Evolutionary conservation across 2,888 invertebrate genomes (phyloP).

Genomic region (Tetropium fuscum): DNA sequence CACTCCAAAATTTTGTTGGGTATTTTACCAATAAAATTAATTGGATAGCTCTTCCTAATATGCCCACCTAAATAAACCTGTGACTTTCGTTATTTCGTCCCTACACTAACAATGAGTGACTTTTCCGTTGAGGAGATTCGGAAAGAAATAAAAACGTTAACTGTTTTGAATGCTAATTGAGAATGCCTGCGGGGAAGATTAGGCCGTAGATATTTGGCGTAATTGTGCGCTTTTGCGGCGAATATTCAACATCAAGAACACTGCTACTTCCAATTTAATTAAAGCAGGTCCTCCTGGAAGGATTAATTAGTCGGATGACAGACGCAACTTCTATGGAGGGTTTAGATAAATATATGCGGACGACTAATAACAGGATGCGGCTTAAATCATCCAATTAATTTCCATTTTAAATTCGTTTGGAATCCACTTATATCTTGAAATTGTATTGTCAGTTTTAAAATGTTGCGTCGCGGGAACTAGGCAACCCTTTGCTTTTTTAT

Average conservation of each 20-base stretch:
- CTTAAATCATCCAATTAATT: constrained; percentile 61
- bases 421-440: constrained; percentile 41
- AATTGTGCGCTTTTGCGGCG: constrained; percentile 49
- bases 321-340: constrained; percentile 56
- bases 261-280: constrained; percentile 63
- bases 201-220: constrained; percentile 16
- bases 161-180: neutral
- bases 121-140: neutral
- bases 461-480: too few species aligned
- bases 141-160: constrained; percentile 12
- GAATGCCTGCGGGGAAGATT: constrained; percentile 16
- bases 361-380: constrained; percentile 60
- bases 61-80: too few species aligned
- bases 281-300: constrained; percentile 61
- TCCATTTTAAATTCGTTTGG: constrained; percentile 60
- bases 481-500: too few species aligned
- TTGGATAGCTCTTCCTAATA: too few species aligned
- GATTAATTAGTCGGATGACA: constrained; percentile 62
- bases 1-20: too few species aligned
- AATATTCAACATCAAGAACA: constrained; percentile 58
- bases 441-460: constrained; percentile 17
- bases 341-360: constrained; percentile 59
- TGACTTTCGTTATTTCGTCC: too few species aligned
- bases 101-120: too few species aligned
- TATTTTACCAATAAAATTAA: too few species aligned